Evolutionary conservation across 2,797 vertebrate species (phyloP).

Genomic region (Semaprochilodus insignis): DNA sequence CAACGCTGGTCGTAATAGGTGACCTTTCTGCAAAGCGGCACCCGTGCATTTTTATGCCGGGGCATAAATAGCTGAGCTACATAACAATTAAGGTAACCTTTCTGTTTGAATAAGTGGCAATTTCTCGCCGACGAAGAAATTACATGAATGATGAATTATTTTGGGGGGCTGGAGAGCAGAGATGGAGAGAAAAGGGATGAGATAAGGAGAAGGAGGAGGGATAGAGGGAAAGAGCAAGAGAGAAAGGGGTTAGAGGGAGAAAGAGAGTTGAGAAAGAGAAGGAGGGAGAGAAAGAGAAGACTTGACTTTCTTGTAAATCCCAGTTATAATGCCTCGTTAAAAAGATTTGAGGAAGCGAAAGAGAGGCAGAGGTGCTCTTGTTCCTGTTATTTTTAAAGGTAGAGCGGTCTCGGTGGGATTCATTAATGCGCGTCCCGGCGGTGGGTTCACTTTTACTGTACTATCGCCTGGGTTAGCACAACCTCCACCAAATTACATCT

Average conservation of each 20-base stretch:
- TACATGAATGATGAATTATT: constrained; percentile 85
- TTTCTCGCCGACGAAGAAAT: constrained; percentile 81
- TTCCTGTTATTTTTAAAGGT: constrained; percentile 83
- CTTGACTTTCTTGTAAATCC: constrained; percentile 81
- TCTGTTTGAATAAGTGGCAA: constrained; percentile 83
- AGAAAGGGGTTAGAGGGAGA: constrained; percentile 44
- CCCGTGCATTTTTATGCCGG: constrained; percentile 81
- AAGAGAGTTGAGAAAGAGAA: constrained; percentile 62
- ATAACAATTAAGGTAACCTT: constrained; percentile 86
- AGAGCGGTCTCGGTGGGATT: constrained; percentile 95
- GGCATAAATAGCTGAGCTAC: constrained; percentile 84
- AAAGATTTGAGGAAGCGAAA: constrained; percentile 92
- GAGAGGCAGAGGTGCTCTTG: constrained; percentile 84
- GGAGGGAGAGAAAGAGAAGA: constrained; percentile 66
- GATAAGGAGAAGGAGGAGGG: constrained; percentile 39
- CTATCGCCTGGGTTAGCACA: constrained; percentile 90
- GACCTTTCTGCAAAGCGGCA: constrained; percentile 81
- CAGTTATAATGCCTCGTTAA: constrained; percentile 85
- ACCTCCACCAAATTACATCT: constrained; percentile 98
- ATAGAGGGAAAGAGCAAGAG: constrained; percentile 60
- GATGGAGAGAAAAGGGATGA: constrained; percentile 63
- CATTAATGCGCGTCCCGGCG: constrained; percentile 94
- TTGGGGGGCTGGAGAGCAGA: constrained; percentile 76
- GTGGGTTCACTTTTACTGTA: constrained; percentile 89
- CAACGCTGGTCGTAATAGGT: constrained; percentile 79